These are phyloP conservation scores for Scomber japonicus DNA, from an alignment of 2,113 vertebrate genomes.

Conservation along the genomic window DNA sequence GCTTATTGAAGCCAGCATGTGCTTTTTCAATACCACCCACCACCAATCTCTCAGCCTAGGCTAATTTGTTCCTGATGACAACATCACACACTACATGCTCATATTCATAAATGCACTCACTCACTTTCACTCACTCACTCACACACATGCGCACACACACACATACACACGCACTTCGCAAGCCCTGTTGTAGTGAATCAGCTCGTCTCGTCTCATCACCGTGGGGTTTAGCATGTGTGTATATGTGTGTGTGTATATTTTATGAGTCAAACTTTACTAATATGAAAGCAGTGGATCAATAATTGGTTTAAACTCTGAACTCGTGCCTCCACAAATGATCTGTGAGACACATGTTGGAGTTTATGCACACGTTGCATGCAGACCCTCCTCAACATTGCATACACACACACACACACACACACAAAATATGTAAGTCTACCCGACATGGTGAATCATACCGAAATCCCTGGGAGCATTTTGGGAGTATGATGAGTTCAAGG, in stretches of 20 bases:
- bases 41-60: conserved; percentile 32
- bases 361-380: conserved; percentile 5
- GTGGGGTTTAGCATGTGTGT: background rate
- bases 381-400: background rate
- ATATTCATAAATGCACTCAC: background rate
- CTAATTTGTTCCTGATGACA: conserved; percentile 67
- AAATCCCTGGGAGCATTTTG: conserved; percentile 42
- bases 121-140: too few relatives aligned
- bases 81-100: conserved; percentile 49
- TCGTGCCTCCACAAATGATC: conserved; percentile 14
- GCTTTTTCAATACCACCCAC: conserved; percentile 68
- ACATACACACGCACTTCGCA: conserved; percentile 7
- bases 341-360: conserved; percentile 14
- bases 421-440: conserved; percentile 13
- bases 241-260: background rate
- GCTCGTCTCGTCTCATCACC: background rate
- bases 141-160: background rate
- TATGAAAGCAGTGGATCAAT: conserved; percentile 30
- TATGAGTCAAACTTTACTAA: conserved; percentile 5
- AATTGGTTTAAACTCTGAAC: conserved; percentile 9
- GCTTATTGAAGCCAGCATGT: conserved; percentile 58
- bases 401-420: background rate
- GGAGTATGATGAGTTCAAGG: conserved; percentile 35
- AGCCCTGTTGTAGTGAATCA: conserved; percentile 7
- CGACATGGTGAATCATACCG: conserved; percentile 47